Percentiles rank a stretch among this genome's conserved stretches.
Conservation (phyloP, 2,797 vertebrate genomes). For the Emydoidea blandingii region DNA sequence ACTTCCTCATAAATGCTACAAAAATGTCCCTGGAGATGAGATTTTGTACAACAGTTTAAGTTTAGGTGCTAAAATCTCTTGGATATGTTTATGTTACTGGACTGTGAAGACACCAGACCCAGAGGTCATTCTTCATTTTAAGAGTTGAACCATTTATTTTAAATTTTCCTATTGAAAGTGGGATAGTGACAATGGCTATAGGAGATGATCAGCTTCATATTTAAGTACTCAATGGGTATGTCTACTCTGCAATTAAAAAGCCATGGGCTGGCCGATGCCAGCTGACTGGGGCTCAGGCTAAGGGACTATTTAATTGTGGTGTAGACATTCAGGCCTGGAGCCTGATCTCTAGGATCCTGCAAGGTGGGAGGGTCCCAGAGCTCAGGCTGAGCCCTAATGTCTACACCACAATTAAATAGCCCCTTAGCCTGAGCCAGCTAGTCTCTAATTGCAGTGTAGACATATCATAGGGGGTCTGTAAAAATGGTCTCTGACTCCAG, state of each 20-base stretch:
- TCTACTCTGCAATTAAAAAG: no score
- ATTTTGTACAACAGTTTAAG: background rate
- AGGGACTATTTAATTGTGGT: no score
- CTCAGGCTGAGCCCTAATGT: background rate
- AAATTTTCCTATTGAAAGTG: background rate
- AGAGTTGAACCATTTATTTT: background rate
- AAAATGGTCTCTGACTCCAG: background rate
- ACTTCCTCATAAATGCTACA: no score
- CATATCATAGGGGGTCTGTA: background rate
- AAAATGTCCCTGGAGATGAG: background rate
- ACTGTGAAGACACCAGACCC: conserved; percentile 13
- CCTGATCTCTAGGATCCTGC: background rate
- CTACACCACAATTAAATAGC: no score
- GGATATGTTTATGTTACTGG: conserved; percentile 15
- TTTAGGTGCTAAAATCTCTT: background rate
- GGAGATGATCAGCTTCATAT: conserved; percentile 12
- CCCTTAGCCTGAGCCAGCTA: no score
- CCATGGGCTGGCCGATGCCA: no score
- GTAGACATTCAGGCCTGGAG: no score
- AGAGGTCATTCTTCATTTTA: conserved; percentile 24
- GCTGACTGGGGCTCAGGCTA: no score
- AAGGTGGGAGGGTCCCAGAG: background rate
- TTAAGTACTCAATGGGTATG: no score
- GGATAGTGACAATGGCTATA: conserved; percentile 51
- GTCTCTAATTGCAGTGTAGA: no score